These are phyloP conservation scores for Eulemur albifrons DNA, from an alignment of 2,797 vertebrate species.

Conservation along the genomic window DNA sequence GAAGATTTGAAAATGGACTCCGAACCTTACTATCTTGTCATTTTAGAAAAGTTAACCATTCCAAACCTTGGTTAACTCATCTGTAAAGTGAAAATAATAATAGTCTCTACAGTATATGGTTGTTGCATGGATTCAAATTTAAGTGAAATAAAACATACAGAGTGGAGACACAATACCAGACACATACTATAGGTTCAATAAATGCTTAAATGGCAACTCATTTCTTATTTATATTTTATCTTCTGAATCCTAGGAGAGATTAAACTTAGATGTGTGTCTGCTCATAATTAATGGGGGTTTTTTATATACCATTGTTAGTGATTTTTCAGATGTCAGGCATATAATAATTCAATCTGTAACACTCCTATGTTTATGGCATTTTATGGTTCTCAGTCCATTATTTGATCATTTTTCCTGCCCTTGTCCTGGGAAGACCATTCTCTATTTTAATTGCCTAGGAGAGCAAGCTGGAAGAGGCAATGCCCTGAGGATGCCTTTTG, in stretches of 20 bases:
- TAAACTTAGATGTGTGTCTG: background rate
- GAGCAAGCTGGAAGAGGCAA: background rate
- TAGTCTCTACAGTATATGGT: background rate
- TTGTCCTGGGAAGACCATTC: background rate
- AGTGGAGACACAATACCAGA: background rate
- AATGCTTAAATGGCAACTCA: background rate
- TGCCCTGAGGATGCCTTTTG: no score
- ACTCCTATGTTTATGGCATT: background rate
- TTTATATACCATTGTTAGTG: background rate
- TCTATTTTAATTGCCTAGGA: background rate
- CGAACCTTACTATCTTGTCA: background rate
- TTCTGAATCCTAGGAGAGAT: background rate
- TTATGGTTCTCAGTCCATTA: background rate
- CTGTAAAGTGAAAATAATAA: slow-evolving; percentile 1
- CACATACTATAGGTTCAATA: background rate
- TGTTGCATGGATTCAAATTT: background rate
- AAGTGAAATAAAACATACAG: background rate
- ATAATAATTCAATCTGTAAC: background rate
- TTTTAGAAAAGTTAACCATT: background rate
- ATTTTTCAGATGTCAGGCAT: background rate
- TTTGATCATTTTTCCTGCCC: background rate
- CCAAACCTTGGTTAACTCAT: background rate
- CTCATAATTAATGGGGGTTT: background rate
- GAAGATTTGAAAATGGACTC: background rate
- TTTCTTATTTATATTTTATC: background rate